These are phyloP conservation scores for Brachyrhaphis roseni DNA, from an alignment of 2,797 vertebrate species.

Conservation along the genomic window DNA sequence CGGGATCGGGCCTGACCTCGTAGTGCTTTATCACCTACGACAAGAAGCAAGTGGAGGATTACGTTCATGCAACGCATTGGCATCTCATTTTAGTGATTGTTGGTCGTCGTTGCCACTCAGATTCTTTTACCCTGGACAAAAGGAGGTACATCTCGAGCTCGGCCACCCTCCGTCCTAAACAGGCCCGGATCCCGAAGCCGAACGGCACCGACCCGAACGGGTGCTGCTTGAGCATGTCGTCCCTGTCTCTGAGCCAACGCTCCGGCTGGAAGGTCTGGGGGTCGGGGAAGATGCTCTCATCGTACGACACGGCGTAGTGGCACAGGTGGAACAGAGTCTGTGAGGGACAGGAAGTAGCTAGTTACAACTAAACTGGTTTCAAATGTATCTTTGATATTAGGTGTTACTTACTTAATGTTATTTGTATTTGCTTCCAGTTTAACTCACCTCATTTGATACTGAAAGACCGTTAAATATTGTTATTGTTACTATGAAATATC, in stretches of 20 bases:
- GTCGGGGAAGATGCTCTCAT: slow-evolving; percentile 74
- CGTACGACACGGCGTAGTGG: slow-evolving; percentile 81
- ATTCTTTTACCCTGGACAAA: slow-evolving; percentile 74
- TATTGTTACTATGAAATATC: not conserved
- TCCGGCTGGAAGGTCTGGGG: slow-evolving; percentile 74
- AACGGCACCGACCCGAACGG: slow-evolving; percentile 85
- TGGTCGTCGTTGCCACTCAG: not conserved
- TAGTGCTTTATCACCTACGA: slow-evolving; percentile 76
- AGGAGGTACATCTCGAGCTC: slow-evolving; percentile 86
- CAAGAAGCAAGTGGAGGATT: not conserved
- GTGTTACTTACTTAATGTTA: not conserved
- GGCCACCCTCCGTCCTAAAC: slow-evolving; percentile 82
- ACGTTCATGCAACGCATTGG: not conserved
- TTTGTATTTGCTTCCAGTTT: not conserved
- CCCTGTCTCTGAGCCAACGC: slow-evolving; percentile 76
- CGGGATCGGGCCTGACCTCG: slow-evolving; percentile 77
- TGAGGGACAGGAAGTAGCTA: not conserved
- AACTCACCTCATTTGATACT: not conserved
- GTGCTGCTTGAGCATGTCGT: slow-evolving; percentile 69
- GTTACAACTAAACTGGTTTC: not conserved
- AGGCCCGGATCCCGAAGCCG: slow-evolving; percentile 82
- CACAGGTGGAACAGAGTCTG: slow-evolving; percentile 87
- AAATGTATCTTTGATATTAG: not conserved
- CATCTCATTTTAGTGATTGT: not conserved
- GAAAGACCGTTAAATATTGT: not conserved